These are phyloP conservation scores for Watsonalla binaria DNA, from an alignment of 2,888 invertebrate genomes.

Conservation along the genomic window DNA sequence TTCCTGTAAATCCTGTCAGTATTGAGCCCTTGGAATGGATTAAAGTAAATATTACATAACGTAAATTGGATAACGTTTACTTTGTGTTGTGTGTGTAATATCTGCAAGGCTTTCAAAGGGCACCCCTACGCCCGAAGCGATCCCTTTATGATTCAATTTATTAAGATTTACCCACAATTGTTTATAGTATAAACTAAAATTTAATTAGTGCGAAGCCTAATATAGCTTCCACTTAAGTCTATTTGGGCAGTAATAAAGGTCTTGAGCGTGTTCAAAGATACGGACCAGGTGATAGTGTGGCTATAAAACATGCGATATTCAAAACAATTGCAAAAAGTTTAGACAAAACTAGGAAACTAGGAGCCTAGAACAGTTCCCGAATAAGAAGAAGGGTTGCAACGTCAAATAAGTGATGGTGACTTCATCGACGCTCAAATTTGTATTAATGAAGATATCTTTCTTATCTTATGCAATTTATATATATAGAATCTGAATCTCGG, in stretches of 20 bases:
- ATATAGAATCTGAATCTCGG: no score
- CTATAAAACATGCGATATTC: constrained; percentile 14
- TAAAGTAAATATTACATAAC: background rate
- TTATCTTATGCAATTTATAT: no score
- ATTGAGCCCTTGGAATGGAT: no score
- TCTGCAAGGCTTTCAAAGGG: background rate
- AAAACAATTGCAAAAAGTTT: no score
- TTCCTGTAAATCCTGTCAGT: no score
- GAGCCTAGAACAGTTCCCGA: no score
- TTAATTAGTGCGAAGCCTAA: constrained; percentile 25
- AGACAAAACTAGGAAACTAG: no score
- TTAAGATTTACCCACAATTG: constrained; percentile 3
- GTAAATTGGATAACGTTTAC: background rate
- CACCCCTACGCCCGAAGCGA: background rate
- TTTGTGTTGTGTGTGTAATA: background rate
- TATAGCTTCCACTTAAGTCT: constrained; percentile 23
- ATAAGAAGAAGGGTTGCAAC: no score
- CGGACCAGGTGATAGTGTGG: constrained; percentile 21
- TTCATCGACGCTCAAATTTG: no score
- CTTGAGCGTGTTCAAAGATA: constrained; percentile 32
- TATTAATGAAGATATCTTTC: no score
- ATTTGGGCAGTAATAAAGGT: constrained; percentile 37
- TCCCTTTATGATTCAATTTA: constrained; percentile 3
- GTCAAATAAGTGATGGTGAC: no score
- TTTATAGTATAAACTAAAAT: constrained; percentile 17